Evolutionary conservation across 1,140 invertebrate genomes (phyloP).

Genomic region (Drosophila setifemur): DNA sequence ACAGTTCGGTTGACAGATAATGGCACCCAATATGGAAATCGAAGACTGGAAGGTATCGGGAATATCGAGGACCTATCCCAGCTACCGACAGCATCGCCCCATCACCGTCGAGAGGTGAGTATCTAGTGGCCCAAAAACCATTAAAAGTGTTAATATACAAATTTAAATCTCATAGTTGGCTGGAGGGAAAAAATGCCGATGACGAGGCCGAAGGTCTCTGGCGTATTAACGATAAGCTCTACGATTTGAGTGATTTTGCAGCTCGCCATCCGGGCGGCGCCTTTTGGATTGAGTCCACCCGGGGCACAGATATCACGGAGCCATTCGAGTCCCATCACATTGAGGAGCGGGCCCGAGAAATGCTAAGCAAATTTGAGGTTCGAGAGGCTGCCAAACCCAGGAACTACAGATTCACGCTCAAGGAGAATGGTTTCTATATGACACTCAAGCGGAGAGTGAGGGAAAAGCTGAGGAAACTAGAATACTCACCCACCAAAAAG

Average conservation of each 20-base stretch:
- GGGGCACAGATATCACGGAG: slow-evolving; percentile 91
- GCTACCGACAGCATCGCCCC: slow-evolving; percentile 27
- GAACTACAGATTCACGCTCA: slow-evolving; percentile 87
- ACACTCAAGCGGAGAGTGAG: slow-evolving; percentile 85
- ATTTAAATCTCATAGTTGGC: slow-evolving; percentile 82
- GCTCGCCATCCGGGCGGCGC: slow-evolving; percentile 90
- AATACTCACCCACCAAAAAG: slow-evolving; percentile 50
- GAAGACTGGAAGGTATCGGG: slow-evolving; percentile 58
- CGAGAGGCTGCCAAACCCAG: slow-evolving; percentile 84
- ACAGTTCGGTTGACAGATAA: slow-evolving; percentile 5
- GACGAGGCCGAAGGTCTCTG: slow-evolving; percentile 90
- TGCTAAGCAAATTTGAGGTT: slow-evolving; percentile 86
- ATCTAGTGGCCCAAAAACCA: background rate
- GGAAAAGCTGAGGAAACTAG: slow-evolving; percentile 83
- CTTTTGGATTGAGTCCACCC: slow-evolving; percentile 89
- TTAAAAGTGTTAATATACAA: background rate
- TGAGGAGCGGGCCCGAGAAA: slow-evolving; percentile 82
- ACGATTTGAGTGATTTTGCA: slow-evolving; percentile 88
- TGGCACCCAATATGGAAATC: slow-evolving; percentile 49
- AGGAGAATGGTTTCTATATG: slow-evolving; percentile 87
- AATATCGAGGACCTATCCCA: slow-evolving; percentile 63
- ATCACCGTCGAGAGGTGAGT: slow-evolving; percentile 50
- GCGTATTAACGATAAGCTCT: slow-evolving; percentile 89
- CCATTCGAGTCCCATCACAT: slow-evolving; percentile 88
- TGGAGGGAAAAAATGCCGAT: slow-evolving; percentile 86